Percentiles rank a stretch among this genome's conserved stretches.
Conservation (phyloP, 2,113 vertebrate genomes). For the Archocentrus centrarchus region DNA sequence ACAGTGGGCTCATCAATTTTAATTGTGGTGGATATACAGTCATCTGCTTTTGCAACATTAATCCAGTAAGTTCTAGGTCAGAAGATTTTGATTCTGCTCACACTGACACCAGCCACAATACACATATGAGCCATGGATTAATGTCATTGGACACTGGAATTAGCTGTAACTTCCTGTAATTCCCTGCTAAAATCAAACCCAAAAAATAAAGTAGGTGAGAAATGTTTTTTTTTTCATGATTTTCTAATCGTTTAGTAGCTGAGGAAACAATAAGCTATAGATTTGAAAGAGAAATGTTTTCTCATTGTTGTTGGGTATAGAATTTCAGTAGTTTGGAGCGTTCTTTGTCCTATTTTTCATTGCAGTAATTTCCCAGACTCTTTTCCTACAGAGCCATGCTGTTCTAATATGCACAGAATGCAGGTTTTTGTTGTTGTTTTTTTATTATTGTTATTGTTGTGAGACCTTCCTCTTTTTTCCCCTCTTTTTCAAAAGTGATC, state of each 20-base stretch:
- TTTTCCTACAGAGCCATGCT: not conserved
- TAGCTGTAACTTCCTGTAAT: conserved; percentile 8
- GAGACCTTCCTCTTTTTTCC: not conserved
- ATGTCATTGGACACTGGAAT: conserved; percentile 20
- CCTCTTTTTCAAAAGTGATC: not conserved
- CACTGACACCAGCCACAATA: not conserved
- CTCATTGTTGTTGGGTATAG: not conserved
- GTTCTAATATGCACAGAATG: not conserved
- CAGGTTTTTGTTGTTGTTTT: too few relatives aligned
- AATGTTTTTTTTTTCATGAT: not conserved
- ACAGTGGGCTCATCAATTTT: conserved; percentile 38
- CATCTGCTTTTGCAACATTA: conserved; percentile 36
- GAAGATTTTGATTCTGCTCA: conserved; percentile 33
- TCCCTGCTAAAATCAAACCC: conserved; percentile 29
- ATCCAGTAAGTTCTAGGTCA: conserved; percentile 41
- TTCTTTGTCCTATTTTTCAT: not conserved
- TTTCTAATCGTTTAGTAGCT: too few relatives aligned
- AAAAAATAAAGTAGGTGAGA: not conserved
- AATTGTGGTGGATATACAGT: conserved; percentile 24
- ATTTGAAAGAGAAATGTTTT: not conserved
- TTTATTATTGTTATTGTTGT: not conserved
- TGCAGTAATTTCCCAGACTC: not conserved
- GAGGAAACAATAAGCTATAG: too few relatives aligned
- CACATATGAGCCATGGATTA: conserved; percentile 34
- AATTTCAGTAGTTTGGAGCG: not conserved